Evolutionary conservation across 2,113 vertebrate species (phyloP), one percentile per base, ranked within the genome.

Genomic region (Podarcis raffonei): DNA sequence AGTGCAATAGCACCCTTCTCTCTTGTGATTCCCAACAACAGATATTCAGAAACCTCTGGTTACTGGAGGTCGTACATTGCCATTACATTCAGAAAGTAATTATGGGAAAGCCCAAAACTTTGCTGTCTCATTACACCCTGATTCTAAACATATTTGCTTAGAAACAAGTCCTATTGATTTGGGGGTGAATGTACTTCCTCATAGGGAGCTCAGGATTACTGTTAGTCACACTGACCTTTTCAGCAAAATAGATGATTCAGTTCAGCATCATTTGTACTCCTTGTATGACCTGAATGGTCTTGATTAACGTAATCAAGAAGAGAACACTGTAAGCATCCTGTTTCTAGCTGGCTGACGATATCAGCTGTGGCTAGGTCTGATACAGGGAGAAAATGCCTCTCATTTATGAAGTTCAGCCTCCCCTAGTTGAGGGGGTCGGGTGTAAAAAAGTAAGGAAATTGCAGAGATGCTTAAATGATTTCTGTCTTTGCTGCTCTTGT

Each of bases 11-110:
- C 18, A 18, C 16, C 18, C 13, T 62, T 18, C 59, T 62, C 59
- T 16, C 59, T 62, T 62, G 59, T 20, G 59, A 62, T 62, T 62
- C 16, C 16, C 59, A 62, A 20, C 13, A 62, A 20, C 4, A 1
- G 59, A 62, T 62, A 62, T 62, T 62, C 59, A 62, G 59, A 48
- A 53, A 53, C 48, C 48, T 53, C 48, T 53, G 48, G 48, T 53
- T 53, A 12, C 48, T 53, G 48, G 48, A 62, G 59, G 59, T 62
- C 1, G 16, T 20, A 62, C 59, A 20, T 62, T 18, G 59, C 59
- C 87, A 92, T 93, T 90, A 83, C 86, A 96, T 84, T 81, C 84
- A 92, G 86, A 91, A 93, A 71, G 89, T 90, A 81, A 71, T 20
- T 91, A 90, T 92, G 85, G 81, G 89, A 93, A 94, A 72, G 0